Percentiles rank a stretch among this genome's conserved stretches.
phyloP scores from a whole-genome alignment of 1,140 invertebrate species.

The Capitella teleta region DNA sequence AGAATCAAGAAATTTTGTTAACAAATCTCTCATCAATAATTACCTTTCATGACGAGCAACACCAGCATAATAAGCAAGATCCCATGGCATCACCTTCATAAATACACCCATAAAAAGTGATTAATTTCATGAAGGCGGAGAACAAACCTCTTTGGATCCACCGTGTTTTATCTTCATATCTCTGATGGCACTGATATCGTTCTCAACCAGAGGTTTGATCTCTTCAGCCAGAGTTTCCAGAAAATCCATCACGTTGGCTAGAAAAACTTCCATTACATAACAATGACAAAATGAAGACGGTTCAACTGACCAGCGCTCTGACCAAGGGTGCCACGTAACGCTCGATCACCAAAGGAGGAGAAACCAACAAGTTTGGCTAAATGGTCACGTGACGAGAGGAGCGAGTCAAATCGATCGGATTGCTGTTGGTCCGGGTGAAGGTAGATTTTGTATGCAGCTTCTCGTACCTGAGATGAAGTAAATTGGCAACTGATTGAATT shows the following conservation, averaged over 20 bases:
- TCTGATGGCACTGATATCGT: conserved; percentile 21
- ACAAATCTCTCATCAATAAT: no score
- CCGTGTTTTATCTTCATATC: conserved; percentile 20
- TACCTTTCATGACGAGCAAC: conserved; percentile 20
- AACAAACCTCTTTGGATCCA: no score
- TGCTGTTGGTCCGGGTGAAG: conserved; percentile 67
- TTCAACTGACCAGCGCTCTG: no score
- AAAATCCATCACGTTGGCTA: conserved; percentile 64
- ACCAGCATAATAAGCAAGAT: conserved; percentile 25
- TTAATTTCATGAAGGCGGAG: no score
- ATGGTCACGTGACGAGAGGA: conserved; percentile 60
- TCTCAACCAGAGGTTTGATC: conserved; percentile 21
- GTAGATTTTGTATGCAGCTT: conserved; percentile 79
- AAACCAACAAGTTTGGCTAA: conserved; percentile 80
- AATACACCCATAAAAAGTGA: no score
- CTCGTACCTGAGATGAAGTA: no score
- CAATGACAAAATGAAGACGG: no score
- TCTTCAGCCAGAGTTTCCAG: conserved; percentile 63
- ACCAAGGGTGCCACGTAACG: conserved; percentile 74
- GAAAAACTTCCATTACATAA: no score
- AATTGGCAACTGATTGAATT: no score
- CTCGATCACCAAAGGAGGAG: conserved; percentile 72
- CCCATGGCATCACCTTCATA: conserved; percentile 28
- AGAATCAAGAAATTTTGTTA: no score
- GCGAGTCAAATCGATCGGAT: conserved; percentile 58